phyloP scores from a whole-genome alignment of 2,113 vertebrate genomes.

The Cathartes aura region DNA sequence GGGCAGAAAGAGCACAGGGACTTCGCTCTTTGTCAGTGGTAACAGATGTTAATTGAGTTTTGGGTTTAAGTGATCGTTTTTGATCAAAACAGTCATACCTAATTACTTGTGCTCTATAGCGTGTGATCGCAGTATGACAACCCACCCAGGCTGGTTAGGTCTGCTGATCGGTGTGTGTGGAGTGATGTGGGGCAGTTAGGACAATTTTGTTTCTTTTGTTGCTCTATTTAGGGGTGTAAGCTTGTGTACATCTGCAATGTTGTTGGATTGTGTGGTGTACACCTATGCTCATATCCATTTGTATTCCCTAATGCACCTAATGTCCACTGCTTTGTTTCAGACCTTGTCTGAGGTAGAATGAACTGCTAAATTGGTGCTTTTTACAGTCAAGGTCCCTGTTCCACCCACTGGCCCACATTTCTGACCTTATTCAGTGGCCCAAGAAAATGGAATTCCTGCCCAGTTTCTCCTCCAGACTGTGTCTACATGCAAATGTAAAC shows the following conservation, averaged over 20 bases:
- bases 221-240: neutral
- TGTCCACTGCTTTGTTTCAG: neutral
- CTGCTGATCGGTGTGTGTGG: neutral
- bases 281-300: accelerated
- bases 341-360: neutral
- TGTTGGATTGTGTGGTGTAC: neutral
- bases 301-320: neutral
- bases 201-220: neutral
- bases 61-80: accelerated
- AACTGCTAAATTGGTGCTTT: neutral
- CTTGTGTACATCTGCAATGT: neutral
- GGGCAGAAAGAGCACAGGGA: neutral
- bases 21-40: neutral
- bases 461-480: neutral
- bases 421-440: neutral
- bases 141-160: neutral
- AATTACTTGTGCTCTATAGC: neutral
- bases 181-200: neutral
- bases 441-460: neutral
- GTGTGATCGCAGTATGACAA: neutral
- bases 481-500: neutral
- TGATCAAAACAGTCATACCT: neutral
- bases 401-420: neutral
- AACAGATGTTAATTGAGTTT: neutral
- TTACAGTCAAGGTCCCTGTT: neutral